Evolutionary conservation across 2,888 invertebrate genomes (phyloP), one percentile per base, ranked within the genome.

Genomic region (Cyclophora albipunctata): DNA sequence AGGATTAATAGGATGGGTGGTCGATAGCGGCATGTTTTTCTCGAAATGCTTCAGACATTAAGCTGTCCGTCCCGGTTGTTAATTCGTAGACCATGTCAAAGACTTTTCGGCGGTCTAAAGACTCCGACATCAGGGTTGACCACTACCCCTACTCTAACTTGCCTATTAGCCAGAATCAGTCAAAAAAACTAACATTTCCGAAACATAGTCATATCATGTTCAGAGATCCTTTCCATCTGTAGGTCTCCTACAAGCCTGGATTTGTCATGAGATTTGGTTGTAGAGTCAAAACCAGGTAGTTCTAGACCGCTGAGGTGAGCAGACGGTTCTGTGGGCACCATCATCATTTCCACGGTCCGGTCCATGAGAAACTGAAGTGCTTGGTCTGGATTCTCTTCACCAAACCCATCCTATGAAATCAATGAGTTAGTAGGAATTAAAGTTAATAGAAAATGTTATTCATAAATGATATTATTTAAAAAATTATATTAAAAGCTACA

Each of bases 191-290:
- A 63, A 86, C 86, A 80, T 70, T 80, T 82, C 45, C 64, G 70
- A 45, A 79, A 76, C 46, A 78, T 35, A n/a, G 79, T 73, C 34
- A 73, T 34, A 5, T 85, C 81, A 34, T 68, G 71, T 44, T 81
- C 85, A 0, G 79, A 70, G 3, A 84, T 69, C 41, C 63, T 63
- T 51, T 85, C 85, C 81, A 84, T 81, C n/a, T 62, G 74, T 2
- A 54, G 54, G n/a, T 66, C 69, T 2, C 40, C 53, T 48, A 52
- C 7, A 1, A 66, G 55, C 0, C 69, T 59, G 7, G 74, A 66
- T 45, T 55, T 65, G 51, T 81, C 80, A 42, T 67, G 75, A 37
- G 77, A 74, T 51, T 63, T 65, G 50, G 75, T 75, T 1, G 70
- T 66, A 4, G 55, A 34, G 46, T 73, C 67, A 34, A 71, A 66